These are phyloP conservation scores for Lynx canadensis DNA, from an alignment of 2,113 vertebrate species.

Conservation along the genomic window DNA sequence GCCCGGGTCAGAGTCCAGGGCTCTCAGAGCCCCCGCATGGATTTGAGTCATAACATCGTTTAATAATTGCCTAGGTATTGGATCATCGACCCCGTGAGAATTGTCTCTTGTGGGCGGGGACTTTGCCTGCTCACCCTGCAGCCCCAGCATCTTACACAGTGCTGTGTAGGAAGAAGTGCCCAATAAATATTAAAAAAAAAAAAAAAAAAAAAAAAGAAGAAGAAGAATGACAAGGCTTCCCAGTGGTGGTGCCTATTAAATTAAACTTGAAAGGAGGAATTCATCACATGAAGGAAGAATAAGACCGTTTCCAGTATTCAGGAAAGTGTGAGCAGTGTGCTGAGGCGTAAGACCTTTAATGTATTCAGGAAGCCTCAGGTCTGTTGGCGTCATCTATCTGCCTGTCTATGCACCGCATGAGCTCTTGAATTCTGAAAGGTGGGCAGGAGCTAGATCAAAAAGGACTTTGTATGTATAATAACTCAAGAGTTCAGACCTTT, in stretches of 20 bases:
- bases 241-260: not conserved
- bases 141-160: not conserved
- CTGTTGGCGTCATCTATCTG: not conserved
- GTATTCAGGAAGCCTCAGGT: not conserved
- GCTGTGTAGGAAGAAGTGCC: not conserved
- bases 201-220: not conserved
- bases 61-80: not conserved
- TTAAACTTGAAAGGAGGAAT: not conserved
- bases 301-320: not conserved
- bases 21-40: not conserved
- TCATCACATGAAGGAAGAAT: not conserved
- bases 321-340: not conserved
- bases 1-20: too few relatives aligned
- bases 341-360: not conserved
- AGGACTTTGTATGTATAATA: not conserved
- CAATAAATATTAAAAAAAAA: not conserved
- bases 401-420: accelerated
- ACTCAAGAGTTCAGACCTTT: not conserved
- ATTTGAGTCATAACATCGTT: not conserved
- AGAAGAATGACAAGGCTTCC: not conserved
- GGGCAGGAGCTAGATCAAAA: not conserved
- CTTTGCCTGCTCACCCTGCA: not conserved
- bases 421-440: not conserved
- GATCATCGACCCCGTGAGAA: not conserved
- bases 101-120: not conserved